Conservation (phyloP, 2,113 vertebrate species). For the Hepsetus odoe region DNA sequence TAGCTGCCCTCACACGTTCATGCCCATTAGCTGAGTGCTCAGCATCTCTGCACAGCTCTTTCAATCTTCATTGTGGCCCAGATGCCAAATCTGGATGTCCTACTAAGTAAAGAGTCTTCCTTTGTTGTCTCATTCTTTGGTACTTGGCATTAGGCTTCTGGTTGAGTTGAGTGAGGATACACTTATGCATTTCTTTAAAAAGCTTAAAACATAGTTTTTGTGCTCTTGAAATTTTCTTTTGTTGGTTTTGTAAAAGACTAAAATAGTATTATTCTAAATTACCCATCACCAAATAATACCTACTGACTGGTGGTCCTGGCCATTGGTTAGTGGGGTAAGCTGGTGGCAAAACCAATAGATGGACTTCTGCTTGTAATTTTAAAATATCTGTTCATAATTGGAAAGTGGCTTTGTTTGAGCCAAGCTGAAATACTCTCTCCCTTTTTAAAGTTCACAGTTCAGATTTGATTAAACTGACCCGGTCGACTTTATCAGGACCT, state of each 20-base stretch:
- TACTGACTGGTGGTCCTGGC: no score
- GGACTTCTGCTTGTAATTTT: no score
- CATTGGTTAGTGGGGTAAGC: no score
- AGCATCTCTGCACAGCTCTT: background rate
- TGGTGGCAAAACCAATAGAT: no score
- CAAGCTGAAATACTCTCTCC: no score
- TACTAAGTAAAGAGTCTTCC: background rate
- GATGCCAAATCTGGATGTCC: background rate
- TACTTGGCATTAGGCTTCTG: background rate
- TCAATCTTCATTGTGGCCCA: background rate
- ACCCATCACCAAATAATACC: no score
- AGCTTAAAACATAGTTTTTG: no score
- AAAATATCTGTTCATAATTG: no score
- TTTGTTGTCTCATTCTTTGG: background rate
- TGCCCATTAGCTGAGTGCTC: background rate
- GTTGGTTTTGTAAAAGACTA: background rate
- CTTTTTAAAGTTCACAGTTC: no score
- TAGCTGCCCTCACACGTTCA: conserved; percentile 5
- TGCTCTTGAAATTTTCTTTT: no score
- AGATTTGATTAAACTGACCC: background rate
- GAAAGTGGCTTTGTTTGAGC: no score
- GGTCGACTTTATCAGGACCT: conserved; percentile 6
- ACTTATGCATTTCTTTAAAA: background rate
- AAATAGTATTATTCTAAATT: background rate
- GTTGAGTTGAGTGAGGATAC: background rate